These are phyloP conservation scores for Patella depressa DNA, from an alignment of 2,888 invertebrate species.

Conservation along the genomic window DNA sequence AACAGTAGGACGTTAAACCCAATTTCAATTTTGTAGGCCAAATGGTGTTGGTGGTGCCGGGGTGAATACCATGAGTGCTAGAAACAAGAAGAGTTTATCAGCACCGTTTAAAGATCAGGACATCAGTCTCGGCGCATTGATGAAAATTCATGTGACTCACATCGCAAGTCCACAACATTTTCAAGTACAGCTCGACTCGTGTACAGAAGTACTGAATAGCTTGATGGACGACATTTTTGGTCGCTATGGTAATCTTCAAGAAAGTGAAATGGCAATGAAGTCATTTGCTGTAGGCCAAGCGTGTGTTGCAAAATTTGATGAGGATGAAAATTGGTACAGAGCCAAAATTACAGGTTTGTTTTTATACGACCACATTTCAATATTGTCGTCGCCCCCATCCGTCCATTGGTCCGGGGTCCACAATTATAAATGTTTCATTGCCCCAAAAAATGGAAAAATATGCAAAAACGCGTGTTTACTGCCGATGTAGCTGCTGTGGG, in stretches of 20 bases:
- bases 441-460: too few species aligned
- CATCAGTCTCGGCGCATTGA: constrained; percentile 40
- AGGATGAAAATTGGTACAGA: constrained; percentile 58
- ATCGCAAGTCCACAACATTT: constrained; percentile 56
- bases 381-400: too few species aligned
- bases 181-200: constrained; percentile 51
- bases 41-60: constrained; percentile 1
- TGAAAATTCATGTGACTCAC: constrained; percentile 57
- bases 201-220: constrained; percentile 41
- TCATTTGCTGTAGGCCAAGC: constrained; percentile 43
- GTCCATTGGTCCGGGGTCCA: too few species aligned
- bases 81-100: not conserved
- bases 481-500: too few species aligned
- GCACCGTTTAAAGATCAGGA: constrained; percentile 11
- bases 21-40: not conserved
- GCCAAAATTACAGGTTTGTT: constrained; percentile 54
- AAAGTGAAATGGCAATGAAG: constrained; percentile 39
- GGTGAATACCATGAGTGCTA: not conserved
- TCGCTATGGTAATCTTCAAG: constrained; percentile 43
- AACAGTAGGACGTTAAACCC: not conserved
- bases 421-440: too few species aligned
- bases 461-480: too few species aligned
- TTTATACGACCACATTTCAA: too few species aligned
- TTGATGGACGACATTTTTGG: constrained; percentile 50
- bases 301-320: constrained; percentile 57